phyloP scores from a whole-genome alignment of 2,888 invertebrate genomes.

The Mylabris sibirica region DNA sequence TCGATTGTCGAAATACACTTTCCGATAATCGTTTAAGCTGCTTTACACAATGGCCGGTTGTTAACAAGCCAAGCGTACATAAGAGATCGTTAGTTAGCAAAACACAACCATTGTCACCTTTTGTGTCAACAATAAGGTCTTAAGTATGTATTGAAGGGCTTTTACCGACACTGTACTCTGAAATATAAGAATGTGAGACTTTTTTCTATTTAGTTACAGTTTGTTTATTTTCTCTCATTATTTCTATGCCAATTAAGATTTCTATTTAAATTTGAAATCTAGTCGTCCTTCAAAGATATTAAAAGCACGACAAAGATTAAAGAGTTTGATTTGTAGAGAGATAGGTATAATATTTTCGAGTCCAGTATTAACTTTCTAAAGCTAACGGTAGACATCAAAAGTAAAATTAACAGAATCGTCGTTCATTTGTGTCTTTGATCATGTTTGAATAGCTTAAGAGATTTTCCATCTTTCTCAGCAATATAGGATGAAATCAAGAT shows the following conservation, averaged over 20 bases:
- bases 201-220: neutral
- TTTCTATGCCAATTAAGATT: neutral
- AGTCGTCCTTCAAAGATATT: neutral
- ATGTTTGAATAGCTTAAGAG: constrained; percentile 48
- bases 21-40: constrained; percentile 56
- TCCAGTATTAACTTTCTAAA: constrained; percentile 48
- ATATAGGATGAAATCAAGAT: constrained; percentile 45
- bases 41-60: constrained; percentile 56
- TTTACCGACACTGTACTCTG: constrained; percentile 28
- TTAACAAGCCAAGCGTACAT: constrained; percentile 59
- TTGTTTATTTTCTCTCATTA: neutral
- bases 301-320: constrained; percentile 2
- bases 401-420: constrained; percentile 54
- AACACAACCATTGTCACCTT: constrained; percentile 61
- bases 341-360: constrained; percentile 32
- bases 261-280: neutral
- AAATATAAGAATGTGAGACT: constrained; percentile 3
- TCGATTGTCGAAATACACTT: constrained; percentile 15
- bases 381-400: constrained; percentile 51
- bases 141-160: constrained; percentile 54
- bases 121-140: constrained; percentile 57
- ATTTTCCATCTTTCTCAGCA: constrained; percentile 56
- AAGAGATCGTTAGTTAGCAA: constrained; percentile 63
- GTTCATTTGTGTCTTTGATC: constrained; percentile 55
- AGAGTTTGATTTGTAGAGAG: constrained; percentile 15